Conservation (phyloP, 1,140 invertebrate genomes). For the Babylonia areolata region DNA sequence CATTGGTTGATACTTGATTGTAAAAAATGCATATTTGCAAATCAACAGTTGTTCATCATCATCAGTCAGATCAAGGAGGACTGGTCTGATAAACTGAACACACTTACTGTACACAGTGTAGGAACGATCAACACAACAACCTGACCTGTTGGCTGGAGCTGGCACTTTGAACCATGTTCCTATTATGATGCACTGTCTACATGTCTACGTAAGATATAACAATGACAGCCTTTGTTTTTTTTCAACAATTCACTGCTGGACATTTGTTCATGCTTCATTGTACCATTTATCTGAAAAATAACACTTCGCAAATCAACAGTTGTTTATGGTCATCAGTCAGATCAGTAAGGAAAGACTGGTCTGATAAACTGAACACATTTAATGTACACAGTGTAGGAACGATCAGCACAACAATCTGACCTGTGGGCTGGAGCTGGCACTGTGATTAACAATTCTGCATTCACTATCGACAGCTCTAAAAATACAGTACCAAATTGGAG, state of each 20-base stretch:
- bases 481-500: no score
- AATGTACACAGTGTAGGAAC: conserved; percentile 22
- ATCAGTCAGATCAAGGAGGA: background rate
- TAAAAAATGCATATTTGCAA: background rate
- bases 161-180: background rate
- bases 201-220: no score
- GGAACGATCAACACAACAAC: conserved; percentile 18
- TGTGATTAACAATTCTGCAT: no score
- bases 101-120: conserved; percentile 13
- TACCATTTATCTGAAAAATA: no score
- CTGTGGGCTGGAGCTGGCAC: background rate
- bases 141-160: background rate
- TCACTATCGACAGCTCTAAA: no score
- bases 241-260: no score
- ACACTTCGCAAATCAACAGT: background rate
- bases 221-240: no score
- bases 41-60: background rate
- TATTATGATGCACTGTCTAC: no score
- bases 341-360: background rate
- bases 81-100: background rate
- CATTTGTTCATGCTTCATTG: no score
- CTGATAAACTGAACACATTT: background rate
- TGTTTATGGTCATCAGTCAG: background rate
- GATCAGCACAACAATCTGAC: background rate
- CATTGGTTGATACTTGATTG: no score